Base-by-base conservation (phyloP, 1,140 invertebrate species). In the Apis florea region DNA sequence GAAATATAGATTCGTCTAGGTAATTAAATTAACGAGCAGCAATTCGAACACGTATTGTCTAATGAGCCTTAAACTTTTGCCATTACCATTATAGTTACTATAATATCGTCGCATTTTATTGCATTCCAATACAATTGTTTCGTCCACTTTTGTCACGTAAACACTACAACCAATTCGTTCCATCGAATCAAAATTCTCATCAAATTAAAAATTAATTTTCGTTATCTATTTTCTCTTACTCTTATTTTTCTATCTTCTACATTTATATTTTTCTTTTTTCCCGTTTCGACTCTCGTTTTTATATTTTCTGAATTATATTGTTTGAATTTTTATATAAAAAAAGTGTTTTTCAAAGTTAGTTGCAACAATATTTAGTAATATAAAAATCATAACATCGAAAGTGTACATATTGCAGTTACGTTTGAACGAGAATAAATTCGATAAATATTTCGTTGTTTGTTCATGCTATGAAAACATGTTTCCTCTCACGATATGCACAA, bases 81-180 rank as follows among this genome's bases (percentile, higher is more conserved):
- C 51, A 17, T 53, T 54, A 54, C 11, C 12, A 77, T 68, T 24
- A 17, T 54, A 17, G 11, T 61, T 24, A 10, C 24, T 21, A 58
- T n/a, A n/a, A 49, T 21, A 21, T n/a, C 53, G n/a, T 49, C 11
- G 40, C 12, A 17, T 69, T 77, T 69, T 70, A 70, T 31, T 53
- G 76, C 26, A 12, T 49, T 31, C 49, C 31, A 8, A 26, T n/a
- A 61, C 26, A n/a, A 66, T 40, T 69, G 75, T 78, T n/a, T n/a
- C n/a, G 56, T n/a, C 75, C 54, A 78, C 66, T 78, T 78, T 78
- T 51, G 8, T 47, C 13, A 59, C 24, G 13, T 61, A 24, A 17
- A 54, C 68, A 24, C 15, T 2, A 5, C 66, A 24, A 69, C 24
- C 40, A 13, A 59, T 78, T 70, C 24, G 51, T 69, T 61, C 54